Percentiles rank a stretch among this genome's conserved stretches.
Conservation (phyloP, 2,113 vertebrate species). For the Anthoscopus minutus region DNA sequence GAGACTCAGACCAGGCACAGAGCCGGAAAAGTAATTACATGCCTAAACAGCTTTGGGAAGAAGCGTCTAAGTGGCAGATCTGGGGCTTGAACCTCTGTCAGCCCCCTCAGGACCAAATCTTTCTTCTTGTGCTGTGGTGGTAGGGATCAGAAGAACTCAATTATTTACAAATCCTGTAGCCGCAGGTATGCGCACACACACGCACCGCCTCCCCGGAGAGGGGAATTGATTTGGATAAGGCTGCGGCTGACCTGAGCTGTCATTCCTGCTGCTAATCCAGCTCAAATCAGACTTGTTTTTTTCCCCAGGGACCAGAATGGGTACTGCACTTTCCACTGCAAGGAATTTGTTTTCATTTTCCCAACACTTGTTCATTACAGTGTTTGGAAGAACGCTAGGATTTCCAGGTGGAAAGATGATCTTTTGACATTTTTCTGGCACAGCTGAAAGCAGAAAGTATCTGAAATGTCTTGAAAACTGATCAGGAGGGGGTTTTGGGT, state of each 20-base stretch:
- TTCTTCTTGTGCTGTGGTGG: conserved; percentile 7
- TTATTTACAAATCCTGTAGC: conserved; percentile 36
- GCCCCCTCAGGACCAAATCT: conserved; percentile 39
- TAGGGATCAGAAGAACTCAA: conserved; percentile 14
- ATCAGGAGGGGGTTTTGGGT: not conserved
- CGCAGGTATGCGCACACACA: not conserved
- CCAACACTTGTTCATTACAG: not conserved
- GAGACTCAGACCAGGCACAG: conserved; percentile 23
- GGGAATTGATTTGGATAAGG: not conserved
- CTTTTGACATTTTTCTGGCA: not conserved
- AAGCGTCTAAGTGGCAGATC: conserved; percentile 55
- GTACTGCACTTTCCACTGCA: not conserved
- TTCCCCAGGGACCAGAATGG: not conserved
- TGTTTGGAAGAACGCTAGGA: not conserved
- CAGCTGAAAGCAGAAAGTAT: not conserved
- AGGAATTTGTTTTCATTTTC: not conserved
- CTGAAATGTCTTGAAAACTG: not conserved
- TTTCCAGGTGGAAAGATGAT: not conserved
- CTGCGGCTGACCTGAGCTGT: conserved; percentile 17
- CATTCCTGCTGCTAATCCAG: not conserved
- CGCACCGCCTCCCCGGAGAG: not conserved
- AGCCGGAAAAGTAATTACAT: conserved; percentile 62
- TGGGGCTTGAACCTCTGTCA: conserved; percentile 60
- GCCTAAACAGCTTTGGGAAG: conserved; percentile 56
- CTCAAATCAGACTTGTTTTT: not conserved